Base-by-base conservation (phyloP, 1,140 invertebrate genomes). In the Drosophila serrata region DNA sequence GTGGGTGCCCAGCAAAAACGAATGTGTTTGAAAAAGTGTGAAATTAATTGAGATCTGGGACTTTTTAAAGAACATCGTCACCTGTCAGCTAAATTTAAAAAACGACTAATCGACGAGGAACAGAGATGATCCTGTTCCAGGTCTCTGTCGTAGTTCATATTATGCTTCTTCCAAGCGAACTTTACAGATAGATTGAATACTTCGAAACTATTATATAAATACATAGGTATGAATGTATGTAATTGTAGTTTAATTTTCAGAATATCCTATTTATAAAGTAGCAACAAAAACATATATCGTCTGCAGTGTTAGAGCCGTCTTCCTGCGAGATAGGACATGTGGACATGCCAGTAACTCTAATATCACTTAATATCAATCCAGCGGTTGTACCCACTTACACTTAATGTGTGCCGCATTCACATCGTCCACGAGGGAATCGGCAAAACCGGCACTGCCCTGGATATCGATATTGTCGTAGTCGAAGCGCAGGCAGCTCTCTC, bases 371-470 rank as follows among this genome's bases (percentile, higher is more conserved):
- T 12, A 17, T 61, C 27, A 64, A 27, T 39, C 35, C 13, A 90
- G 42, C 1, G 82, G 73, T 51, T 92, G 72, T 11, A 92, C 48
- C 93, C 94, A 94, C 73, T 94, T 94, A 81, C 95, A 95, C 82
- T 94, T 95, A 46, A 97, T 94, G 42, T 93, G 81, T 40, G 93
- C 93, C 12, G 92, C 79, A 11, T 70, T 51, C 3, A 97, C 95
- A 39, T 94, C 93, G 39, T 94, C 60, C 8, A 93, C 93, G 74
- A 95, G 93, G 74, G 94, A 94, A 29, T 92, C 86, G 4, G 95
- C 95, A 43, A 97, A 92, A 3, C 94, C 93, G 60, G 93, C 93
- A 57, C 86, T 94, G 1, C 87, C 80, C 49, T 94, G 79, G 22
- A 94, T 78, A 55, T 94, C 92, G 17, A 96, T 88, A n/a, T 91